phyloP scores from a whole-genome alignment of 2,113 vertebrate species.

The Taurulus bubalis region DNA sequence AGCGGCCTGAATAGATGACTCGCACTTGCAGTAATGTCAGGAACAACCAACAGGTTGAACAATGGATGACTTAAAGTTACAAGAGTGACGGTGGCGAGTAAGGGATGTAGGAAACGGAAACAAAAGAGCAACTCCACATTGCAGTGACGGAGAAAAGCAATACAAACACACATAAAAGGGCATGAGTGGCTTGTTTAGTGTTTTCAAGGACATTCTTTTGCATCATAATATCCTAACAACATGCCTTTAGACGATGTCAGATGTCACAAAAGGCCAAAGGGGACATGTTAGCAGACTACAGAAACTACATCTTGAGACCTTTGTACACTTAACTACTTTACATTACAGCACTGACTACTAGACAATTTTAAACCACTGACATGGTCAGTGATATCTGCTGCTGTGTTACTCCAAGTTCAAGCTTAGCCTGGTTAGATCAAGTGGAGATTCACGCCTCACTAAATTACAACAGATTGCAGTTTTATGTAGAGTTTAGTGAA shows the following conservation, averaged over 20 bases:
- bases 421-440: background rate
- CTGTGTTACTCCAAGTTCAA: background rate
- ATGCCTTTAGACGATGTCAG: conserved; percentile 10
- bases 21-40: conserved; percentile 50
- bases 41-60: conserved; percentile 64
- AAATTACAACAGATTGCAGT: background rate
- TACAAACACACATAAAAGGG: background rate
- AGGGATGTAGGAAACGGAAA: conserved; percentile 65
- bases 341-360: background rate
- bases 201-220: conserved; percentile 57
- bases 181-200: conserved; percentile 14
- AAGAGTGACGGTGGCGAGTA: conserved; percentile 35
- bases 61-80: conserved; percentile 65
- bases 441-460: no score
- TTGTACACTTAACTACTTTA: background rate
- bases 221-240: conserved; percentile 18
- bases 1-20: conserved; percentile 42
- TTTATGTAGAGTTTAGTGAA: no score
- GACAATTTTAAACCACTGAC: background rate
- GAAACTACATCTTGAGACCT: background rate
- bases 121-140: conserved; percentile 26
- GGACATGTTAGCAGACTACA: conserved; percentile 3
- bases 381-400: background rate
- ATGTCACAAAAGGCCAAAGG: conserved; percentile 57
- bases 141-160: conserved; percentile 38